A percentile compares a stretch with the other conserved stretches of the same genome.
phyloP scores from a whole-genome alignment of 2,888 invertebrate species.

The Tetropium fuscum region DNA sequence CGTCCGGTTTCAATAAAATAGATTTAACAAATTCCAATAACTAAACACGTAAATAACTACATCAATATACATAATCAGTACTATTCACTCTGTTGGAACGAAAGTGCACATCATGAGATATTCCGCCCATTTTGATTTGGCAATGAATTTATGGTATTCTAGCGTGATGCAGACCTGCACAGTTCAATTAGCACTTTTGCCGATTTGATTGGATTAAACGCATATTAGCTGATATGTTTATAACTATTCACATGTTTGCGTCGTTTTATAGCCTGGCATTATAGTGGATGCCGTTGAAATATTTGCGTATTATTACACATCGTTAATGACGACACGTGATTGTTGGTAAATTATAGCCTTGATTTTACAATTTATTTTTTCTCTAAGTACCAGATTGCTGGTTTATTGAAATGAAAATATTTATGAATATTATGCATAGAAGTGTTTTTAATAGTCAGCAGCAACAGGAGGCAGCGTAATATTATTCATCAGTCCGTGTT shows the following conservation, averaged over 20 bases:
- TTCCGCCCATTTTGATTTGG: slow-evolving; percentile 27
- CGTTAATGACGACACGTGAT: too few relatives aligned
- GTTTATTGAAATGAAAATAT: too few relatives aligned
- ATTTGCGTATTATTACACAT: too few relatives aligned
- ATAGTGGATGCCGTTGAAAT: too few relatives aligned
- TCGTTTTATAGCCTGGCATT: too few relatives aligned
- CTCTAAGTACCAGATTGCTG: too few relatives aligned
- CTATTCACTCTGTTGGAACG: slow-evolving; percentile 26
- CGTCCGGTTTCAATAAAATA: slow-evolving; percentile 29
- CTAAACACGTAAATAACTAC: slow-evolving; percentile 29
- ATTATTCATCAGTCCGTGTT: too few relatives aligned
- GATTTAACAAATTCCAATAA: slow-evolving; percentile 30
- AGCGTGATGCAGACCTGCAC: slow-evolving; percentile 2
- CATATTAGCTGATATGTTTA: not conserved
- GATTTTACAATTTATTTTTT: too few relatives aligned
- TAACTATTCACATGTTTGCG: not conserved
- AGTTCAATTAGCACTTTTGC: slow-evolving; percentile 16
- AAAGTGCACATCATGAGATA: slow-evolving; percentile 29
- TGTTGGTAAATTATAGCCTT: too few relatives aligned
- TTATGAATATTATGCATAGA: too few relatives aligned
- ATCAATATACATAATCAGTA: slow-evolving; percentile 26
- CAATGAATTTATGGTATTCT: slow-evolving; percentile 25
- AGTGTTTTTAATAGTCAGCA: too few relatives aligned
- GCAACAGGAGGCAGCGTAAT: too few relatives aligned
- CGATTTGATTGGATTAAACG: slow-evolving; percentile 6